Base-by-base conservation (phyloP, 2,797 vertebrate species). In the Steatocranus sp. region DNA sequence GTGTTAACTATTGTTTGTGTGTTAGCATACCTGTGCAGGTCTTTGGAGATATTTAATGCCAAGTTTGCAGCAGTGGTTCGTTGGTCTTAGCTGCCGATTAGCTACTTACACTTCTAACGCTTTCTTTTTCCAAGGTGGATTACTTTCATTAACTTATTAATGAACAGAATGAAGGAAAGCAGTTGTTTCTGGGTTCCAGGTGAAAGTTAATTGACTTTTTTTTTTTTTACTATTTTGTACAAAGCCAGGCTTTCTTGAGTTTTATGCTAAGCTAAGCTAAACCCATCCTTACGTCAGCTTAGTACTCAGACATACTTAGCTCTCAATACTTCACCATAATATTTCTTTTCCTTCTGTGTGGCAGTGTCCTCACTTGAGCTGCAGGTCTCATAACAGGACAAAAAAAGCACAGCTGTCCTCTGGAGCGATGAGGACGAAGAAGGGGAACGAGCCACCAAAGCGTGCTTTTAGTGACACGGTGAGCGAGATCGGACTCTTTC, bases 361-460 rank as follows among this genome's bases (percentile, higher is more conserved):
- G 61, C 58, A 54, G 70, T 41, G 12, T 70, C 63, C 38, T 43
- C 2, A 25, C 27, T 56, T 81, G 75, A 80, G 63, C 79, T 77
- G 80, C 5, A 78, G 58, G 63, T 86, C 87, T 89, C 76, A 89
- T 88, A 89, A 90, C 83, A 88, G 88, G 73, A 80, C 82, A 88
- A 85, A 80, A 70, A 84, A 34, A 83, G 78, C 54, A 15, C 54
- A 9, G 3, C 78, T 75, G 83, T 83, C 80, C 82, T 85, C 84
- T 66, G 74, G 82, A 88, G 77, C 36, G 46, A 58, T 30, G 83
- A 86, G 90, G 90, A 91, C 89, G 75, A 83, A 88, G 82, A 87
- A 49, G 84, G 83, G 53, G 80, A 88, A 81, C 12, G 73, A 86
- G 86, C 50, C 80, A 32, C 75, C 74, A 50, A 84, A 74, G 80